A percentile compares a stretch with the other conserved stretches of the same genome.
These are phyloP conservation scores for Napeogenes inachia DNA, from an alignment of 2,888 invertebrate genomes.

Conservation along the genomic window DNA sequence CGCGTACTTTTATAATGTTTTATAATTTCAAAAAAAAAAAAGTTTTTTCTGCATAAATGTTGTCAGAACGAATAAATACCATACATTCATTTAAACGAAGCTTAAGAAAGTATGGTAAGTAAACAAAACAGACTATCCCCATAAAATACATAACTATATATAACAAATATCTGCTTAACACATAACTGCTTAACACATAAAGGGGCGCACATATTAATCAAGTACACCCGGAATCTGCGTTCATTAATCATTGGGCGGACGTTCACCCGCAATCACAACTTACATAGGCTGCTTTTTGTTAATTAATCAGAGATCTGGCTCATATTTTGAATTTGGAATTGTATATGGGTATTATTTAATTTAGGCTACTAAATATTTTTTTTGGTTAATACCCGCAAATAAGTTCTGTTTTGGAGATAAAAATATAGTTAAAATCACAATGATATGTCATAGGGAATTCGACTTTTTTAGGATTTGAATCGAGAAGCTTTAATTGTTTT, in stretches of 20 bases:
- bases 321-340: background rate
- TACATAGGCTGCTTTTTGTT: conserved; percentile 66
- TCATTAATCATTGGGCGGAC: conserved; percentile 70
- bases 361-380: too few species aligned
- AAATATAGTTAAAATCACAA: too few species aligned
- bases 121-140: background rate
- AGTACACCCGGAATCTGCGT: conserved; percentile 59
- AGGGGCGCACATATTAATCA: conserved; percentile 72
- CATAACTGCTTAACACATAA: conserved; percentile 33
- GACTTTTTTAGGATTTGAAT: too few species aligned
- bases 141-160: background rate
- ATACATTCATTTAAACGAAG: too few species aligned
- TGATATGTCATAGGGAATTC: too few species aligned
- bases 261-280: conserved; percentile 58
- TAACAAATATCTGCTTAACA: conserved; percentile 9
- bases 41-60: too few species aligned
- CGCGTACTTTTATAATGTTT: conserved; percentile 25
- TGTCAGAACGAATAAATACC: too few species aligned
- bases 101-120: too few species aligned
- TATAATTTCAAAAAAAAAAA: background rate
- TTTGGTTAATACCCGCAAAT: too few species aligned
- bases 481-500: too few species aligned
- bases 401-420: too few species aligned
- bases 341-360: background rate
- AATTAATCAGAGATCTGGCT: conserved; percentile 54